phyloP scores from a whole-genome alignment of 2,113 vertebrate genomes.

The Colistium nudipinnis region DNA sequence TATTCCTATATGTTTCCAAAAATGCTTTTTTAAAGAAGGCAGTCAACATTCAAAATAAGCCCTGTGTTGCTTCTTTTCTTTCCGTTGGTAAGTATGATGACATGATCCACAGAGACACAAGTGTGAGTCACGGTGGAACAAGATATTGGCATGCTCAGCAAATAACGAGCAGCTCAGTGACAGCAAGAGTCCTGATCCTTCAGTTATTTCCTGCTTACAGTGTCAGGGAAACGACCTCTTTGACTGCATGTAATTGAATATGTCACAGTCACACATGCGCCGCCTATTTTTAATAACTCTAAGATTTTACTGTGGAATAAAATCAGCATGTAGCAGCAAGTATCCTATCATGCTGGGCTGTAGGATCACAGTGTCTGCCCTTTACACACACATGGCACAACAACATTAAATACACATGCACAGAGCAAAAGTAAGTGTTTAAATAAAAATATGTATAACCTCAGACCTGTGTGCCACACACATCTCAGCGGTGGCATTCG shows the following conservation, averaged over 20 bases:
- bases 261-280: too few species aligned
- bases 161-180: constrained; percentile 33
- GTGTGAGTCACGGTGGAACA: constrained; percentile 12
- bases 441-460: too few species aligned
- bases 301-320: neutral
- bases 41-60: neutral
- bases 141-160: constrained; percentile 49
- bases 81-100: neutral
- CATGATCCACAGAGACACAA: neutral
- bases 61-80: neutral
- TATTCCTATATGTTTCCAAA: neutral
- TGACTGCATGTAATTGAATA: neutral
- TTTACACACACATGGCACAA: constrained; percentile 10
- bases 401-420: neutral
- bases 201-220: neutral
- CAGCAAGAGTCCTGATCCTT: constrained; percentile 1
- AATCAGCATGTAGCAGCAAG: neutral
- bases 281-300: too few species aligned
- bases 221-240: neutral
- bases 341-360: neutral
- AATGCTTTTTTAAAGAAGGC: neutral
- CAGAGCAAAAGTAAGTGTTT: neutral
- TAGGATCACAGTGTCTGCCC: constrained; percentile 34
- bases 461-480: too few species aligned
- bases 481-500: too few species aligned